Conservation (phyloP, 53 echinoderm and acorn worm species). For the Echinarachnius parma region DNA sequence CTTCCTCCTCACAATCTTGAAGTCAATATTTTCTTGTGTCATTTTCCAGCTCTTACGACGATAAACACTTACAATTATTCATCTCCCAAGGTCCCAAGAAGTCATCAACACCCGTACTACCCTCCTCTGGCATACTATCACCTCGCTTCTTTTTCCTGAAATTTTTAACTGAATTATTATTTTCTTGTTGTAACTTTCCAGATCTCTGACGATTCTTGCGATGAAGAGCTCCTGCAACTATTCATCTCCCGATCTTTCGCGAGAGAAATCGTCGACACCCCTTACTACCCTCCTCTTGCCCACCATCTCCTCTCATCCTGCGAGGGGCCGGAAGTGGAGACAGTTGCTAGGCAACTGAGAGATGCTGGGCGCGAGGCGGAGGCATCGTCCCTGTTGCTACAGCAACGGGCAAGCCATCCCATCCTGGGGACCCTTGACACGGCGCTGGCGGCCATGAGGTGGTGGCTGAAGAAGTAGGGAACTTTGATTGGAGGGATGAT, state of each 20-base stretch:
- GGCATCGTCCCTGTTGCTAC: conserved; percentile 72
- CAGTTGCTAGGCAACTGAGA: conserved; percentile 62
- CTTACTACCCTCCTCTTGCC: conserved; percentile 59
- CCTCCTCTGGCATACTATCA: too few relatives aligned
- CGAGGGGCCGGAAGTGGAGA: conserved; percentile 41
- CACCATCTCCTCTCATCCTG: conserved; percentile 47
- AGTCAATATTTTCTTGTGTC: too few relatives aligned
- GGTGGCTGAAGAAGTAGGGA: conserved; percentile 72
- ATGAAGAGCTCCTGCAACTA: conserved; percentile 62
- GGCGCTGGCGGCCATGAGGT: conserved; percentile 61
- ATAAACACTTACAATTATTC: too few relatives aligned
- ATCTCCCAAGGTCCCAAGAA: too few relatives aligned
- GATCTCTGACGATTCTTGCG: conserved; percentile 51
- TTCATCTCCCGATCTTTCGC: conserved; percentile 51
- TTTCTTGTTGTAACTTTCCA: conserved; percentile 7
- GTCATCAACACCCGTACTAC: too few relatives aligned
- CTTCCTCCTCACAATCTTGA: too few relatives aligned
- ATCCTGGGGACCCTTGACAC: conserved; percentile 79
- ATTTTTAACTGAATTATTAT: not conserved
- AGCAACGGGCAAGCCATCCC: conserved; percentile 61
- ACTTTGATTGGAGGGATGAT: not conserved
- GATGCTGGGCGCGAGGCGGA: conserved; percentile 64
- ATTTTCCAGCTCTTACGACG: too few relatives aligned
- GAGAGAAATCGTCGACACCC: conserved; percentile 44
- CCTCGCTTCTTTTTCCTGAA: too few relatives aligned